Evolutionary conservation across 2,113 vertebrate species (phyloP).

Genomic region (Ptilonorhynchus violaceus): DNA sequence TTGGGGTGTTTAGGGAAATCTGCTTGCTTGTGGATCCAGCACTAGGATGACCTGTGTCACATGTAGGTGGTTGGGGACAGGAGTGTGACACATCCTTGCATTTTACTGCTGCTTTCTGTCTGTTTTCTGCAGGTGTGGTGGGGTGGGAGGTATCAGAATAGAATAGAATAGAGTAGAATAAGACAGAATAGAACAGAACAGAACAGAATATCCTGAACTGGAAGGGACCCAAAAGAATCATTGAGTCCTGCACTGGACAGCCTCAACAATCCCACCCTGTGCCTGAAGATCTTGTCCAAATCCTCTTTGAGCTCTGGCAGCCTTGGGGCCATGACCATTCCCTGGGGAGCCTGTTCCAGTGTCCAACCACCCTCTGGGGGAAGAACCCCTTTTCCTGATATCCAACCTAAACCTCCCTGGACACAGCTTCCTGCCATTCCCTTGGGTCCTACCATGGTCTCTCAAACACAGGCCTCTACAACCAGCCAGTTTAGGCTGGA

Average conservation of each 20-base stretch:
- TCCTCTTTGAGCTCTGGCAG: background rate
- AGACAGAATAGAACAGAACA: background rate
- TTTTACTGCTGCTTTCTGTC: background rate
- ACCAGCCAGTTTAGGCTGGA: background rate
- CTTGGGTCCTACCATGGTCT: background rate
- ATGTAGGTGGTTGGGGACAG: accelerated
- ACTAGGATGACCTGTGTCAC: background rate
- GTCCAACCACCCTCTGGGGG: background rate
- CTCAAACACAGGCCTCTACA: accelerated
- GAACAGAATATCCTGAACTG: background rate
- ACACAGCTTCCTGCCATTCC: background rate
- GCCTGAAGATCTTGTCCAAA: background rate
- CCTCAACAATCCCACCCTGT: background rate
- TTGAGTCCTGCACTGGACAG: background rate
- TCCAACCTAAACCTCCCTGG: background rate
- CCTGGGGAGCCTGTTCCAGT: background rate
- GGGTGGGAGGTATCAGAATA: background rate
- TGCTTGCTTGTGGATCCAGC: background rate
- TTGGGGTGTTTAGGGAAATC: background rate
- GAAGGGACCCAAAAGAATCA: background rate
- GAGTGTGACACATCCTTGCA: background rate
- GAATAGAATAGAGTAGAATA: background rate
- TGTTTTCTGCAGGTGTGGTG: background rate
- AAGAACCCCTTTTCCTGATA: background rate
- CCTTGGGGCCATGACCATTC: background rate